Evolutionary conservation across 1,140 invertebrate species (phyloP).

Genomic region (Pantala flavescens): DNA sequence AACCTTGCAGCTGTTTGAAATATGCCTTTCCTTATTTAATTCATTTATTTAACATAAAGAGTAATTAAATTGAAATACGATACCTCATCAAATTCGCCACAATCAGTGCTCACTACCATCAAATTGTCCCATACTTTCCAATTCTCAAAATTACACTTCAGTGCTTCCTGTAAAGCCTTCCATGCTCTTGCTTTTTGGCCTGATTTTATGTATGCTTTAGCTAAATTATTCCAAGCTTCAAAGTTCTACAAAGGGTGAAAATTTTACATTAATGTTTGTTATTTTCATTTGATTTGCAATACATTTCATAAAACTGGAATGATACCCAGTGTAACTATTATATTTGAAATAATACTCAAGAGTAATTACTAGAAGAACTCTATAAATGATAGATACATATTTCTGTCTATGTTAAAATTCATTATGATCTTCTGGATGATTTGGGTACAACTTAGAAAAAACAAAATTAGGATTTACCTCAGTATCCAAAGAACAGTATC

Average conservation of each 20-base stretch:
- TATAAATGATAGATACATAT: too few relatives aligned
- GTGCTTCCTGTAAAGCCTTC: conserved; percentile 71
- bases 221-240: conserved; percentile 96
- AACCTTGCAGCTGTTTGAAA: too few relatives aligned
- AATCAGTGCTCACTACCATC: conserved; percentile 66
- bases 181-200: conserved; percentile 78
- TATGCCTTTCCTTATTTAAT: too few relatives aligned
- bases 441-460: too few relatives aligned
- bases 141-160: conserved; percentile 88
- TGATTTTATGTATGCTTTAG: conserved; percentile 80
- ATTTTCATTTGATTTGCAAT: conserved; percentile 14
- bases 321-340: too few relatives aligned
- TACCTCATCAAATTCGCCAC: conserved; percentile 55
- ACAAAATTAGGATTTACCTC: conserved; percentile 44
- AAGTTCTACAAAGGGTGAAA: conserved; percentile 52
- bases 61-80: neutral
- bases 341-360: too few relatives aligned
- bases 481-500: conserved; percentile 75
- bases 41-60: neutral
- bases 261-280: neutral
- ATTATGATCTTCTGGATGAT: too few relatives aligned
- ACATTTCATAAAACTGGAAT: too few relatives aligned
- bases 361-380: too few relatives aligned
- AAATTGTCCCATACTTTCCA: conserved; percentile 98
- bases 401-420: too few relatives aligned